Percentiles rank a stretch among this genome's conserved stretches.
These are phyloP conservation scores for Haplochromis vanheusdeni DNA, from an alignment of 2,113 vertebrate species.

Conservation along the genomic window DNA sequence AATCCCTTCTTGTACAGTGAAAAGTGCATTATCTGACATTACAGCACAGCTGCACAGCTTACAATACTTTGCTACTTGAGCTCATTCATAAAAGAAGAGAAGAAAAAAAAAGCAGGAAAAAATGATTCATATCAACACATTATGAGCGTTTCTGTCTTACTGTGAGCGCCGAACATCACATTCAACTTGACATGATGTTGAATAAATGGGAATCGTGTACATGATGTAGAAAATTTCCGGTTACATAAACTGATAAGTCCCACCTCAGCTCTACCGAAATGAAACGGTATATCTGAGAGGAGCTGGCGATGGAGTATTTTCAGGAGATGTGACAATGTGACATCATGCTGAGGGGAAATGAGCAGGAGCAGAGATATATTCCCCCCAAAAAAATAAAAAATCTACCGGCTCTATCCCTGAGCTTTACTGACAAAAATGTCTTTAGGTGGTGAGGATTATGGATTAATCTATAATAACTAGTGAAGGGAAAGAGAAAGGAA, in stretches of 20 bases:
- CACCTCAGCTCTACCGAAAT: slow-evolving; percentile 11
- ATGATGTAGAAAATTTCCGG: not conserved
- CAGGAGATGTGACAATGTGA: slow-evolving; percentile 51
- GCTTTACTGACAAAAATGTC: slow-evolving; percentile 62
- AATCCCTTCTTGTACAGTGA: not conserved
- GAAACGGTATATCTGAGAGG: slow-evolving; percentile 5
- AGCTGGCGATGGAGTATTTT: slow-evolving; percentile 16
- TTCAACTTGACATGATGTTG: not conserved
- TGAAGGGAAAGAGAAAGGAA: slow-evolving; percentile 48
- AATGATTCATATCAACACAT: not conserved
- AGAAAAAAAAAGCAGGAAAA: not conserved
- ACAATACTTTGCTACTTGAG: not conserved
- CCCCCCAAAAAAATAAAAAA: not conserved
- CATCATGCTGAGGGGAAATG: slow-evolving; percentile 48
- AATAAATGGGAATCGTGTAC: not conserved
- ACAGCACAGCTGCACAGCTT: not conserved
- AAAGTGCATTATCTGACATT: not conserved
- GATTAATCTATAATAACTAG: slow-evolving; percentile 64
- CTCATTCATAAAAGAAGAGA: not conserved
- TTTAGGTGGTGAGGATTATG: slow-evolving; percentile 64
- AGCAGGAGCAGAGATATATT: slow-evolving; percentile 28
- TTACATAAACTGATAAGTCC: slow-evolving; percentile 35
- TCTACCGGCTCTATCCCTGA: slow-evolving; percentile 40
- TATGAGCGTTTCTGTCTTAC: not conserved
- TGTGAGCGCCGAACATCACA: not conserved